Conservation (phyloP, 2,797 vertebrate species). For the Peromyscus eremicus region DNA sequence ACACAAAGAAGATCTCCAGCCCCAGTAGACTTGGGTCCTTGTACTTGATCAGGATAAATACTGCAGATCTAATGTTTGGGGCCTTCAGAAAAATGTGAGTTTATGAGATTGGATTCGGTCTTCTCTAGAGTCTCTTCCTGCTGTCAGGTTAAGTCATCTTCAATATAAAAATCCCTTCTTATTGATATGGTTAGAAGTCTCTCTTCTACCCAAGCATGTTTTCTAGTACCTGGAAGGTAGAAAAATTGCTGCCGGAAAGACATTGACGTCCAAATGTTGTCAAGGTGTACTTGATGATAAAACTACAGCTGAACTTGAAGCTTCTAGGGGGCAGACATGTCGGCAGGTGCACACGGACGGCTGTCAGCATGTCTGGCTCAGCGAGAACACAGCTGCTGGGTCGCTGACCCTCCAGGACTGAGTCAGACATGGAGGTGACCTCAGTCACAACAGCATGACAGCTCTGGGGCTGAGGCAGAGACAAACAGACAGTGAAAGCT, state of each 20-base stretch:
- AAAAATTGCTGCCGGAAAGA: neutral
- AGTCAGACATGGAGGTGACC: neutral
- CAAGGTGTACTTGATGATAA: neutral
- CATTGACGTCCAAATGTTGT: fast-evolving
- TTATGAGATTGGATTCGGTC: neutral
- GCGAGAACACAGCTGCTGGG: fast-evolving
- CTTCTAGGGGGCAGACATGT: fast-evolving
- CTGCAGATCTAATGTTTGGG: neutral
- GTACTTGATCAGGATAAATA: neutral
- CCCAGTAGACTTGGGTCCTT: fast-evolving
- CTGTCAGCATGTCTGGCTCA: fast-evolving
- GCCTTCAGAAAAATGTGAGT: neutral
- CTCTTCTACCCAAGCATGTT: neutral
- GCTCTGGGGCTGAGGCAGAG: neutral
- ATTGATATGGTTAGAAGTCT: neutral
- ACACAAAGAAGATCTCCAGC: neutral
- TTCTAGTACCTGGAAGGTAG: neutral
- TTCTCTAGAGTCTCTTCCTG: neutral
- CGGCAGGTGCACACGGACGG: too few species aligned
- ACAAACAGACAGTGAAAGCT: too few species aligned
- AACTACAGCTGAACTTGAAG: neutral
- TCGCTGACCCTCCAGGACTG: neutral
- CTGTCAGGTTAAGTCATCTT: neutral
- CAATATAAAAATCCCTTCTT: neutral
- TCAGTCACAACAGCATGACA: fast-evolving